Conservation (phyloP, 1,140 invertebrate species). For the Neodiprion lecontei region DNA sequence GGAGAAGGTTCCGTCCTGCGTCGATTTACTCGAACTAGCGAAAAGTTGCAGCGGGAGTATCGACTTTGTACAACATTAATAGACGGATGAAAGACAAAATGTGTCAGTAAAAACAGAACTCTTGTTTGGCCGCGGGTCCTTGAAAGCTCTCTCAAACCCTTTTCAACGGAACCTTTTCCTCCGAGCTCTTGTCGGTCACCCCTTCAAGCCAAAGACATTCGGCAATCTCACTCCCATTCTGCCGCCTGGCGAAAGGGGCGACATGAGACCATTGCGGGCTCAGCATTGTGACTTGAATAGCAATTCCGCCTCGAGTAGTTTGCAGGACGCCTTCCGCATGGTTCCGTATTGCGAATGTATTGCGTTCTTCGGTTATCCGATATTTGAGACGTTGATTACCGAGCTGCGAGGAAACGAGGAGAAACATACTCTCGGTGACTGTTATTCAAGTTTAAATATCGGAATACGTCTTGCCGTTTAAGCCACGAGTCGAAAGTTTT, state of each 20-base stretch:
- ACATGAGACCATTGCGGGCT: neutral
- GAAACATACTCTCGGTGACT: neutral
- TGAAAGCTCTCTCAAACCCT: neutral
- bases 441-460: neutral
- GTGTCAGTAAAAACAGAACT: neutral
- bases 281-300: neutral
- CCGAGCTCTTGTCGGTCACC: neutral
- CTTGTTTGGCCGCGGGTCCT: neutral
- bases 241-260: no score
- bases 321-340: neutral
- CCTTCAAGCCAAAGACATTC: neutral
- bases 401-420: no score
- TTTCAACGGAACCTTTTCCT: conserved; percentile 1
- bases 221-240: neutral
- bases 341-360: neutral
- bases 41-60: neutral
- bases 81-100: neutral
- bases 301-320: neutral
- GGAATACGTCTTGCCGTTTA: neutral
- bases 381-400: neutral
- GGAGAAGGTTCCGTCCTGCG: no score
- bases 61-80: neutral
- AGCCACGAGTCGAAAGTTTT: neutral
- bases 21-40: neutral
- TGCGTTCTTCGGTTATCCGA: neutral